These are phyloP conservation scores for Atrichornis clamosus DNA, from an alignment of 2,113 vertebrate genomes.

Conservation along the genomic window DNA sequence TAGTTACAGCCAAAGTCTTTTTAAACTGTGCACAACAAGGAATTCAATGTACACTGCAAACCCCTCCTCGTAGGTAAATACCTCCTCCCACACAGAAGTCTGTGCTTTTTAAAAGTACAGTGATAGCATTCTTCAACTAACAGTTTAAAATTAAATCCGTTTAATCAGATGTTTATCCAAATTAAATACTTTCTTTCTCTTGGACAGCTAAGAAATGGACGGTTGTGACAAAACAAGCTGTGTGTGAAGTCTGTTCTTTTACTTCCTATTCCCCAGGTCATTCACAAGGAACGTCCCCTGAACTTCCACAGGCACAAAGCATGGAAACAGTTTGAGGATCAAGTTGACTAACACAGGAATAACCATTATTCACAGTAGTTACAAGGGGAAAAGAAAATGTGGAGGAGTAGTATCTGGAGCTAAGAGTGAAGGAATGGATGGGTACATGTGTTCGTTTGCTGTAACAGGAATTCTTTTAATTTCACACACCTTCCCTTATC, in stretches of 20 bases:
- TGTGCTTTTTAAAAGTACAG: background rate
- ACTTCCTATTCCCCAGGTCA: background rate
- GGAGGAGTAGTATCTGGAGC: background rate
- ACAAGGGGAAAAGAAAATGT: background rate
- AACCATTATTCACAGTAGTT: background rate
- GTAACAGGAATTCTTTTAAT: background rate
- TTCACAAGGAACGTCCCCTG: background rate
- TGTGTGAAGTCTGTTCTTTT: background rate
- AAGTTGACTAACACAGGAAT: background rate
- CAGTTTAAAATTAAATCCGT: background rate
- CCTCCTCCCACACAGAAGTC: background rate
- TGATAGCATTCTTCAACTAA: background rate
- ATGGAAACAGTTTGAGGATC: background rate
- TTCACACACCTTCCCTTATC: background rate
- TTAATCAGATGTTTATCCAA: background rate
- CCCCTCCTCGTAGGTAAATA: background rate
- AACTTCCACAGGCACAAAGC: background rate
- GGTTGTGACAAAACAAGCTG: background rate
- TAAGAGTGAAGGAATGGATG: background rate
- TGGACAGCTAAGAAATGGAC: background rate
- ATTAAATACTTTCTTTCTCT: background rate
- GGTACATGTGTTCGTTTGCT: background rate
- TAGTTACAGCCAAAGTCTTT: background rate
- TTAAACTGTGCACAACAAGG: background rate
- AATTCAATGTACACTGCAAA: background rate